Evolutionary conservation across 2,888 invertebrate species (phyloP).

Genomic region (Ophioninae sp.): DNA sequence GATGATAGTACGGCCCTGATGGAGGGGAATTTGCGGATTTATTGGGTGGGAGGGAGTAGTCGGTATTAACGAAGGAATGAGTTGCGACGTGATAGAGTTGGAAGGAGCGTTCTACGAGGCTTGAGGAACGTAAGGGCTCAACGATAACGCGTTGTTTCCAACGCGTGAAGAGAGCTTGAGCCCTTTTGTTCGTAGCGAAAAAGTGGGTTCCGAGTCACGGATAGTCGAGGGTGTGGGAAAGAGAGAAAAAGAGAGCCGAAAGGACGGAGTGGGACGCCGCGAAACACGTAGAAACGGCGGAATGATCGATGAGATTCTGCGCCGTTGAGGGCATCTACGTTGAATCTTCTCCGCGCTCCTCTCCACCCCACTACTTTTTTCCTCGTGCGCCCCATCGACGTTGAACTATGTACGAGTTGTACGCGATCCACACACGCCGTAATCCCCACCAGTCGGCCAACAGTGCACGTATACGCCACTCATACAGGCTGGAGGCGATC

Average conservation of each 20-base stretch:
- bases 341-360: conserved; percentile 74
- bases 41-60: conserved; percentile 53
- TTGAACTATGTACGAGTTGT: conserved; percentile 23
- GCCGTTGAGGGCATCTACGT: conserved; percentile 75
- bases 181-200: conserved; percentile 14
- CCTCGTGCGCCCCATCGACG: conserved; percentile 62
- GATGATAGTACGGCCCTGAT: conserved; percentile 52
- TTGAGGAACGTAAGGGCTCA: conserved; percentile 20
- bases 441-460: conserved; percentile 28
- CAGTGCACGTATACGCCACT: conserved; percentile 18
- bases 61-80: conserved; percentile 59
- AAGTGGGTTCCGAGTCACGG: conserved; percentile 42
- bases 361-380: conserved; percentile 68
- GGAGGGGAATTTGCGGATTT: conserved; percentile 60
- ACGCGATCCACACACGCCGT: conserved; percentile 57
- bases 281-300: conserved; percentile 78
- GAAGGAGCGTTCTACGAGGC: conserved; percentile 28
- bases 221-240: conserved; percentile 65
- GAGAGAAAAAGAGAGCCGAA: conserved; percentile 62
- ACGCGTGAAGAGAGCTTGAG: background rate
- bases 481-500: conserved; percentile 45
- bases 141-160: background rate
- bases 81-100: conserved; percentile 57
- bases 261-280: conserved; percentile 73
- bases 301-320: conserved; percentile 81